Evolutionary conservation across 2,888 invertebrate genomes (phyloP), one percentile per base, ranked within the genome.

Genomic region (Hololepta plana): DNA sequence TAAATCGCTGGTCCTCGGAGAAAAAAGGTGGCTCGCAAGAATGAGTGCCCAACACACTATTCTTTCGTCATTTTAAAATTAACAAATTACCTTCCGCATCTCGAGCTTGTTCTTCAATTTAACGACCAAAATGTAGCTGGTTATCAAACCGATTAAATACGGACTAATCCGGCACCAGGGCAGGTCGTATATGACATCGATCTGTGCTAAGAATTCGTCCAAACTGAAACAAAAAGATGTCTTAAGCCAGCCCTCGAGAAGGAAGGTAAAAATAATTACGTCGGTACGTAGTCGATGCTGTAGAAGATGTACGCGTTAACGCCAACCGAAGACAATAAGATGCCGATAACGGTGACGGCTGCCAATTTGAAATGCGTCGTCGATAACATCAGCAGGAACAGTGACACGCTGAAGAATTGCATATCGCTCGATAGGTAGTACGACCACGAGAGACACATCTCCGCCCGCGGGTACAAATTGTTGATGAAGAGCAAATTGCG

Each of bases 81-180:
- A 19, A 2, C 9, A 14, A 2, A 20, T 24, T 32, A 49, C 48
- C 39, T 43, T 41, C 34, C 34, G 40, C 10, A 50, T 28, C n/a
- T 34, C 20, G 4, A 50, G 34, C 30, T 47, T 38, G 24, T 43
- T 42, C n/a, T 49, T 39, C 5, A 46, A 34, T 36, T 50, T 49
- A 3, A 50, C 35, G 15, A 55, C 47, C 13, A 57, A 34, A 25
- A 58, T 34, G 41, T 60, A 64, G 3, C 57, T 65, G 2, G 61
- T 54, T 2, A 49, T 43, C 4, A 56, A 44, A 5, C 63, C 63
- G 28, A 61, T 34, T 5, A 60, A 44, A 32, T 63, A 63, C 0
- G 63, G 62, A 12, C 61, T 50, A 12, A 60, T 49, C 23, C 63
- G 45, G 2, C 59, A 51, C 47, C 60, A 62, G 1, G 63, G 62